Base-by-base conservation (phyloP, 2,113 vertebrate species). In the Raphicerus campestris region DNA sequence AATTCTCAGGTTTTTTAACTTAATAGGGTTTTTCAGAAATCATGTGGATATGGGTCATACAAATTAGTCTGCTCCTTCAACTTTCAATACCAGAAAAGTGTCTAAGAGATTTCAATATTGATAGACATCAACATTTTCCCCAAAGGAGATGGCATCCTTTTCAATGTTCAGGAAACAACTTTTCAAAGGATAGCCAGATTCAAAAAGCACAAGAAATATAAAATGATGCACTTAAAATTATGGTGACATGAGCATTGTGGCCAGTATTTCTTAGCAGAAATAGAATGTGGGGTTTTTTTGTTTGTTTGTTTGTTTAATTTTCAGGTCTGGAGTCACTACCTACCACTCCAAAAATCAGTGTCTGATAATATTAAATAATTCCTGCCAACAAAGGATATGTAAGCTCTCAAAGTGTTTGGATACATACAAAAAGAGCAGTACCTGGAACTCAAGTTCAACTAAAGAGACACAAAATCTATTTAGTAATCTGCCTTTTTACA, bases 11-110 rank as follows among this genome's bases (percentile, higher is more conserved):
- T 51, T 92, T 97, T 96, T 96, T 96, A 95, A 94, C 96, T 89
- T 96, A 97, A 97, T 87, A 95, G 63, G 61, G 86, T 93, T 97
- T 97, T 95, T 58, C 58, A 94, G 94, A 97, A 97, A 78, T 81
- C 96, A 70, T 56, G 78, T 32, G 58, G 78, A 87, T 84, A 93
- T 58, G 28, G 78, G 86, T 84, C 91, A 87, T 95, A 97, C 85
- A 86, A 96, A 96, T 95, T 80, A 93, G 66, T 93, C 70, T 97
- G 30, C 42, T 45, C 20, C 78, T 85, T 73, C 28, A 85, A 78
- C 53, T 94, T 75, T 96, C 49, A 53, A 86, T 88, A 94, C 92
- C 88, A 93, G 78, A 53, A 97, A 95, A 96, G 47, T 75, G 39
- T 96, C 87, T 94, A 98, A 95, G 82, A 86, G 63, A 96, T 97